Percentiles rank a stretch among this genome's conserved stretches.
phyloP scores from a whole-genome alignment of 1,140 invertebrate genomes.

The Choristoneura fumiferana region DNA sequence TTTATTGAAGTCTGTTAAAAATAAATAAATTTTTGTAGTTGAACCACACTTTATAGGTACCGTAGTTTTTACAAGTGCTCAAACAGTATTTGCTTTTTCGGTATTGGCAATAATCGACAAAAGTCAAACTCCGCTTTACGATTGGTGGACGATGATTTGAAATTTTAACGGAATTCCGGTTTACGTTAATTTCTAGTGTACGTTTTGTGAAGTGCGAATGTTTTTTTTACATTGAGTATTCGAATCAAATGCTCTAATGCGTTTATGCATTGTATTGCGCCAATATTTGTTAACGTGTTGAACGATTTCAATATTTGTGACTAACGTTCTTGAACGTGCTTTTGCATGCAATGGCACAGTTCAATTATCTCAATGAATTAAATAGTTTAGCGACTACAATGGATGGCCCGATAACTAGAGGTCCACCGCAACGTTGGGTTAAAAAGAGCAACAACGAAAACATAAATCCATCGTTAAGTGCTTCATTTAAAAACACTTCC shows the following conservation, averaged over 20 bases:
- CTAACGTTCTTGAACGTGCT: not conserved
- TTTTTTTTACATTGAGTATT: not conserved
- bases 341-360: conserved; percentile 83
- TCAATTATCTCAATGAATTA: conserved; percentile 88
- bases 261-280: not conserved
- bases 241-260: conserved; percentile 2
- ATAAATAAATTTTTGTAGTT: too few species aligned
- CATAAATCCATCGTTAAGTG: conserved; percentile 54
- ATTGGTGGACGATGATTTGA: not conserved
- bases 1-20: too few species aligned
- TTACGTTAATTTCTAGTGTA: conserved; percentile 14
- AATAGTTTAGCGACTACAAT: conserved; percentile 85
- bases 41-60: too few species aligned
- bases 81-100: not conserved
- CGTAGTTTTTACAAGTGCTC: too few species aligned
- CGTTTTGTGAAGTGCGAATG: conserved; percentile 7
- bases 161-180: conserved; percentile 9
- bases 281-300: not conserved
- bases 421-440: conserved; percentile 89
- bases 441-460: conserved; percentile 80
- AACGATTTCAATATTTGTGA: not conserved
- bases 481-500: conserved; percentile 64
- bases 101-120: not conserved
- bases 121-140: not conserved
- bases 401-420: conserved; percentile 87